Evolutionary conservation across 2,888 invertebrate genomes (phyloP).

Genomic region (Dryadula phaetusa): DNA sequence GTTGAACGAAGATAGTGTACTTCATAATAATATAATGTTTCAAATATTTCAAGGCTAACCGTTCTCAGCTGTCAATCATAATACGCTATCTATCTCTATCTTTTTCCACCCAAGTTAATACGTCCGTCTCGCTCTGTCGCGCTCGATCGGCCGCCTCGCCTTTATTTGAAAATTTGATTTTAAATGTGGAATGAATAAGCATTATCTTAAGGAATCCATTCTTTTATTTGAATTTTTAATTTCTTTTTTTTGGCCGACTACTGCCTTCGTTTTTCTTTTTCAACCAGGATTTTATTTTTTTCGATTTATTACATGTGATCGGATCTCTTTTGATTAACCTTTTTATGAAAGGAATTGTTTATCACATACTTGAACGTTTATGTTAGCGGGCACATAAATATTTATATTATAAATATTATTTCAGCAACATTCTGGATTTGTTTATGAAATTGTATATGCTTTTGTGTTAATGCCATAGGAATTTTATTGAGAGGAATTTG

Average conservation of each 20-base stretch:
- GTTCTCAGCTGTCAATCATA: constrained; percentile 85
- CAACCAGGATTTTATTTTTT: constrained; percentile 62
- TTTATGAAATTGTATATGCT: constrained; percentile 63
- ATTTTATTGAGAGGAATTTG: constrained; percentile 64
- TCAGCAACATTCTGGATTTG: constrained; percentile 50
- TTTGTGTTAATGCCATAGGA: constrained; percentile 53
- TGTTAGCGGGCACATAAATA: constrained; percentile 32
- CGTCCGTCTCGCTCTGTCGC: constrained; percentile 63
- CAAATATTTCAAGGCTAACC: constrained; percentile 85
- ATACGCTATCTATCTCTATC: constrained; percentile 79
- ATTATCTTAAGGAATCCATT: constrained; percentile 82
- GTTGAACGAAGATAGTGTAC: constrained; percentile 79
- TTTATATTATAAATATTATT: constrained; percentile 36
- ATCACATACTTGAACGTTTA: constrained; percentile 30
- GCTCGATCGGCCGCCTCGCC: constrained; percentile 77
- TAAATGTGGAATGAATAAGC: constrained; percentile 85
- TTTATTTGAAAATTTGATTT: constrained; percentile 84
- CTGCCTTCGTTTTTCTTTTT: constrained; percentile 68
- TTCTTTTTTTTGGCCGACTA: constrained; percentile 77
- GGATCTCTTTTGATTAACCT: constrained; percentile 41
- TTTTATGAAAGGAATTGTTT: constrained; percentile 35
- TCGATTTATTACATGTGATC: constrained; percentile 77
- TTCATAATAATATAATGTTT: constrained; percentile 85
- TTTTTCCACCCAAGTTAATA: constrained; percentile 59
- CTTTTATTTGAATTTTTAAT: constrained; percentile 82